These are phyloP conservation scores for Himalopsyche kuldschensis DNA, from an alignment of 2,888 invertebrate species.

Conservation along the genomic window DNA sequence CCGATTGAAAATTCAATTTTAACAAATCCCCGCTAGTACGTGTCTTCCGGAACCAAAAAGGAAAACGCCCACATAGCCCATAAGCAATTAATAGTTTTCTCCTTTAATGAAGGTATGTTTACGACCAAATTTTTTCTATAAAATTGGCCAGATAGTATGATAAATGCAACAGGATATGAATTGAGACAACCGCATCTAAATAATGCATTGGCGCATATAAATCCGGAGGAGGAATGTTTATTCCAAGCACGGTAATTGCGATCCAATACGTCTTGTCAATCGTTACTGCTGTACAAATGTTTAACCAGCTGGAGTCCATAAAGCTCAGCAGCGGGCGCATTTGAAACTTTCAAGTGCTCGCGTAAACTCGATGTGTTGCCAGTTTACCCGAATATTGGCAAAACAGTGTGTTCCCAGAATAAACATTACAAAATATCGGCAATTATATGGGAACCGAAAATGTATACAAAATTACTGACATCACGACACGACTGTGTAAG, in stretches of 20 bases:
- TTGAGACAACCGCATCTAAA: neutral
- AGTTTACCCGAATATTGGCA: neutral
- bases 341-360: neutral
- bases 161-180: neutral
- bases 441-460: neutral
- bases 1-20: too few species aligned
- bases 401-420: neutral
- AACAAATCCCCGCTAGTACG: too few species aligned
- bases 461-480: neutral
- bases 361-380: neutral
- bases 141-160: neutral
- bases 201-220: neutral
- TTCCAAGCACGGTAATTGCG: neutral
- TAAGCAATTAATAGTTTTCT: too few species aligned
- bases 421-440: neutral
- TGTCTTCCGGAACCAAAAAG: too few species aligned
- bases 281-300: neutral
- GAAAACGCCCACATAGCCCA: too few species aligned
- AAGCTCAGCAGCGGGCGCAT: neutral
- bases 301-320: neutral
- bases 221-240: neutral
- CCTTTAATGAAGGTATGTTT: too few species aligned
- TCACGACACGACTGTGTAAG: too few species aligned
- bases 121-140: too few species aligned
- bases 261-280: neutral